Conservation (phyloP, 2,113 vertebrate species). For the Cacatua alba region DNA sequence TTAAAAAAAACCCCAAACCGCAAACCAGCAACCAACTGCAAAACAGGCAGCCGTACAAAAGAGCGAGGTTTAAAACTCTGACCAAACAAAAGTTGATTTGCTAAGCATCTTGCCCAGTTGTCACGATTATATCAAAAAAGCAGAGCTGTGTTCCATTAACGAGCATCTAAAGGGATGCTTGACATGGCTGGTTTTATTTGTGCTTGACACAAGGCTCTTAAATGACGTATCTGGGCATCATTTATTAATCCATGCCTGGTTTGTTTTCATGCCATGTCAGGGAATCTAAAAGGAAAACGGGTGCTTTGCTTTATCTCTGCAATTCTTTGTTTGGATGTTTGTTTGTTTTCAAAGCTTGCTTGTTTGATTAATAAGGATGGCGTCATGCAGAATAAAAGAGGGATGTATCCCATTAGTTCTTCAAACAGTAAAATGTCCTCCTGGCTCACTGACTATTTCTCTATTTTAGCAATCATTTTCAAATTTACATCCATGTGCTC, state of each 20-base stretch:
- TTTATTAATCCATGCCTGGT: not conserved
- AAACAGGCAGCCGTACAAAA: not conserved
- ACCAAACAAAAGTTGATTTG: slow-evolving; percentile 1
- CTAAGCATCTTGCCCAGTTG: not conserved
- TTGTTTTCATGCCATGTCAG: slow-evolving; percentile 36
- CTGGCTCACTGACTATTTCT: not conserved
- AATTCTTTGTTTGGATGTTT: slow-evolving; percentile 38
- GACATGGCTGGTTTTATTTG: not conserved
- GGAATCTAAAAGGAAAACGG: not conserved
- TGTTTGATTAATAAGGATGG: not conserved
- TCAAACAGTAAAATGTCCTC: not conserved
- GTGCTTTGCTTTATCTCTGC: not conserved
- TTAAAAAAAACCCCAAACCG: not conserved
- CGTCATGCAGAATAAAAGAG: not conserved
- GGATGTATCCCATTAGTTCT: not conserved
- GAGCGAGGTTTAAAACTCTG: not conserved
- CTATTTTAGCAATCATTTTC: not conserved
- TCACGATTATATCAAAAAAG: not conserved
- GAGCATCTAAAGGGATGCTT: not conserved
- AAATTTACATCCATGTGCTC: not conserved
- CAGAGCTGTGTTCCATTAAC: not conserved
- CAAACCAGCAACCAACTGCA: not conserved
- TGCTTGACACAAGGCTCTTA: not conserved
- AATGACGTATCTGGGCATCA: not conserved
- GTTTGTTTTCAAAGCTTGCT: slow-evolving; percentile 26